Conservation (phyloP, 2,797 vertebrate species). For the Typhlichthys eigenmanni region DNA sequence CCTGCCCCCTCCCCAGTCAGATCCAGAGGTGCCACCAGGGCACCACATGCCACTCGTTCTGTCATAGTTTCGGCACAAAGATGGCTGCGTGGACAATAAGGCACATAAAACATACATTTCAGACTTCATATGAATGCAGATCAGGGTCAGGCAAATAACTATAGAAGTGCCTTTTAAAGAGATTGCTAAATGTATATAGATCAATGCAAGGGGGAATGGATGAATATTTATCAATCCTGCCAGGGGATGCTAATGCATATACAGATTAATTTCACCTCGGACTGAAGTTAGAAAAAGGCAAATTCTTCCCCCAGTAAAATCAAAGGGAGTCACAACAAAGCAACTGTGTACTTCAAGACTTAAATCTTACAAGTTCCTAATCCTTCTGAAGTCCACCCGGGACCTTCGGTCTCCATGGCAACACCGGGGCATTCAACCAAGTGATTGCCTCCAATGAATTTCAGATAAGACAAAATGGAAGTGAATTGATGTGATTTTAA, state of each 20-base stretch:
- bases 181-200: conserved; percentile 44
- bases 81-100: conserved; percentile 66
- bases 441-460: conserved; percentile 99
- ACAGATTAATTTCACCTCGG: conserved; percentile 77
- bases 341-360: conserved; percentile 95
- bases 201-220: conserved; percentile 54
- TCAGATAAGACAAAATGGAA: conserved; percentile 99
- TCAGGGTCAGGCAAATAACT: conserved; percentile 67
- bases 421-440: conserved; percentile 98
- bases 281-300: conserved; percentile 78
- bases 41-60: conserved; percentile 71
- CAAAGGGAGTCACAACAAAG: conserved; percentile 87
- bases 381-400: conserved; percentile 96
- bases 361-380: conserved; percentile 99
- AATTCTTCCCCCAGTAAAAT: conserved; percentile 78
- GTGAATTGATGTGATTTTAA: conserved; percentile 99
- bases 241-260: conserved; percentile 68
- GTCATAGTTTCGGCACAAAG: conserved; percentile 74
- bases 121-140: conserved; percentile 70
- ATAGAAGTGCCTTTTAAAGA: conserved; percentile 65
- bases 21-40: conserved; percentile 63
- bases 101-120: conserved; percentile 66
- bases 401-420: conserved; percentile 99
- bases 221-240: conserved; percentile 82
- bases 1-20: conserved; percentile 13